Base-by-base conservation (phyloP, 2,113 vertebrate genomes). In the Trogon melanurus region DNA sequence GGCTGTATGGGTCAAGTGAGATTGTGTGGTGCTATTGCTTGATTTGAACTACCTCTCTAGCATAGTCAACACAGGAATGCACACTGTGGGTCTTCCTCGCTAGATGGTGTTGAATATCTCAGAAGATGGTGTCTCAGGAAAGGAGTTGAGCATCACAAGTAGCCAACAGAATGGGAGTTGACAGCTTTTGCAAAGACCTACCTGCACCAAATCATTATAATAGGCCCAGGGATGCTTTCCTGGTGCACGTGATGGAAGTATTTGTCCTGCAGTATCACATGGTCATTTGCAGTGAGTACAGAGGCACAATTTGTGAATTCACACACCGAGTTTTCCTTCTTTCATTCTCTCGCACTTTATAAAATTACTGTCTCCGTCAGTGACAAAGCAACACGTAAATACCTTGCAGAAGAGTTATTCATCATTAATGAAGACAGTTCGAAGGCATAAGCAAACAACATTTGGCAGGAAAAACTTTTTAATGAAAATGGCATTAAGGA, bases 401-500 rank as follows among this genome's bases (percentile, higher is more conserved):
- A 79, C 30, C 58, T 94, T 70, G 45, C 71, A 62, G 79, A 72
- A 69, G 45, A 76, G 50, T 88, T 85, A 57, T 36, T 83, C 44
- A n/a, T 79, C 85, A 66, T 73, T 70, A 86, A 66, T 62, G n/a
- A 13, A 80, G 51, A 23, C 79, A 80, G 47, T 88, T 47, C 76
- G 85, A 92, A 93, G 50, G 56, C 71, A 81, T 30, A 83, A 73
- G 54, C 54, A 94, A 92, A 86, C 51, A 54, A 19, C 19, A 76
- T 62, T 94, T 93, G 81, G 67, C 85, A 95, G 79, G n/a, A 80
- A 88, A 76, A 85, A 16, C 23, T 53, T 94, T 91, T 90, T 86
- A 92, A 91, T 81, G 92, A 94, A 76, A 86, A 78, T 45, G 26
- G 26, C 32, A 64, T 83, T 88, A 78, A 93, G 64, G 30, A 82